Evolutionary conservation across 2,113 vertebrate genomes (phyloP).

Genomic region (Tachycineta bicolor): DNA sequence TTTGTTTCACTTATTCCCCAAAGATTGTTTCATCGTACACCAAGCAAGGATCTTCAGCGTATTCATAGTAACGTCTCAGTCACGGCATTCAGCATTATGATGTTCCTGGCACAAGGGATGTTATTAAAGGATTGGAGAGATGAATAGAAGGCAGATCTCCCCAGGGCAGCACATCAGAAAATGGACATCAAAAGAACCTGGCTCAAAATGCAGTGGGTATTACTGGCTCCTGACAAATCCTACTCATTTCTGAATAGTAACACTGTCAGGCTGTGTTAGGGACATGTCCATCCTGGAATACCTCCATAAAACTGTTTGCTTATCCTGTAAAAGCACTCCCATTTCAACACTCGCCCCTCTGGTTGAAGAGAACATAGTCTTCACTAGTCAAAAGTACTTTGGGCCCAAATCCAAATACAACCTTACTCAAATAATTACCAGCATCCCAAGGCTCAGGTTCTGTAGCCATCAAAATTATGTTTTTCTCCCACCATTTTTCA

Average conservation of each 20-base stretch:
- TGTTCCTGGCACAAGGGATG: slow-evolving; percentile 13
- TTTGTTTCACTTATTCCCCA: slow-evolving; percentile 65
- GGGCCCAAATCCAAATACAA: not conserved
- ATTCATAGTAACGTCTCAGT: not conserved
- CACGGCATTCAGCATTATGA: not conserved
- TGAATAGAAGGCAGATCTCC: slow-evolving; percentile 27
- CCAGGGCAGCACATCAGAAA: slow-evolving; percentile 38
- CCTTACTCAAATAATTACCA: not conserved
- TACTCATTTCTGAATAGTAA: not conserved
- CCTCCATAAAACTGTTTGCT: not conserved
- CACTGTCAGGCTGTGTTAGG: not conserved
- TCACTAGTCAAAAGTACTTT: not conserved
- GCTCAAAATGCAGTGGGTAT: not conserved
- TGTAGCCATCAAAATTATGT: not conserved
- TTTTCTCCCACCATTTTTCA: not conserved
- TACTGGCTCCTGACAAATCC: slow-evolving; percentile 24
- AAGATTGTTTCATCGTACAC: slow-evolving; percentile 33
- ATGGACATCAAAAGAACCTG: slow-evolving; percentile 35
- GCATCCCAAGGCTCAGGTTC: not conserved
- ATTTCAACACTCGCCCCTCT: not conserved
- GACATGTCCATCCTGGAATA: not conserved
- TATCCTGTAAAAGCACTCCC: not conserved
- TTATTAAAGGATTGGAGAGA: slow-evolving; percentile 47
- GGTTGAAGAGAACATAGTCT: not conserved
- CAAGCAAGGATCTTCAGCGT: slow-evolving; percentile 20